Percentiles rank a stretch among this genome's conserved stretches.
Conservation (phyloP, 2,888 invertebrate genomes). For the Hydrotaea cyrtoneurina region DNA sequence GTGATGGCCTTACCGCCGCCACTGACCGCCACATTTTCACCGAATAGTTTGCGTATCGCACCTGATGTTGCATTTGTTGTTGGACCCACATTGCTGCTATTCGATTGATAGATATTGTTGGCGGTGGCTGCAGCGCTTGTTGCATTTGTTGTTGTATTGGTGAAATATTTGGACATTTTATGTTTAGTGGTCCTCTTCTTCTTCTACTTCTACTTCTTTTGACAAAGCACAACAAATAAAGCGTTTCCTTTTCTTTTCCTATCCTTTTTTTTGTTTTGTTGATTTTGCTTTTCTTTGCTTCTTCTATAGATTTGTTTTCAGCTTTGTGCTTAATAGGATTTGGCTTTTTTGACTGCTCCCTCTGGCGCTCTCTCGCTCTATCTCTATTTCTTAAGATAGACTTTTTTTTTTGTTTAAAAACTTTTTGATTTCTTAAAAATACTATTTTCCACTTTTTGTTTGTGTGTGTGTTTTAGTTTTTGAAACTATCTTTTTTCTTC, state of each 20-base stretch:
- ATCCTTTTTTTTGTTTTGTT: background rate
- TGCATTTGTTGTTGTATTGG: conserved; percentile 72
- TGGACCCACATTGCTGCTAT: conserved; percentile 62
- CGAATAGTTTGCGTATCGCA: conserved; percentile 75
- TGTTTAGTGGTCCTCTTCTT: conserved; percentile 21
- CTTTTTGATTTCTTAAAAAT: conserved; percentile 51
- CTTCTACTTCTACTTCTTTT: conserved; percentile 41
- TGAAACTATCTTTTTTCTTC: conserved; percentile 61
- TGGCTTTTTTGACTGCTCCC: no score
- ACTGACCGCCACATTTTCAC: conserved; percentile 67
- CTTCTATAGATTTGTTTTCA: background rate
- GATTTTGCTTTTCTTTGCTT: conserved; percentile 28
- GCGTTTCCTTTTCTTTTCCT: conserved; percentile 23
- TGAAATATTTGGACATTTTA: conserved; percentile 77
- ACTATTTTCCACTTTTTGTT: conserved; percentile 35
- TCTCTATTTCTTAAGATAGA: conserved; percentile 13
- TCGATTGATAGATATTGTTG: conserved; percentile 67
- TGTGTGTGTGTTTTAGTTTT: conserved; percentile 62
- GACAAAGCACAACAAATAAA: background rate
- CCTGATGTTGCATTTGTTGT: conserved; percentile 59
- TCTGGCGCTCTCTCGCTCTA: no score
- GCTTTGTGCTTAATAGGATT: conserved; percentile 63
- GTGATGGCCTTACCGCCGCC: conserved; percentile 49
- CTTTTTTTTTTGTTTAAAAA: conserved; percentile 12
- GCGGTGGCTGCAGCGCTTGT: conserved; percentile 66